phyloP scores from a whole-genome alignment of 2,797 vertebrate genomes.

The Notolabrus celidotus region DNA sequence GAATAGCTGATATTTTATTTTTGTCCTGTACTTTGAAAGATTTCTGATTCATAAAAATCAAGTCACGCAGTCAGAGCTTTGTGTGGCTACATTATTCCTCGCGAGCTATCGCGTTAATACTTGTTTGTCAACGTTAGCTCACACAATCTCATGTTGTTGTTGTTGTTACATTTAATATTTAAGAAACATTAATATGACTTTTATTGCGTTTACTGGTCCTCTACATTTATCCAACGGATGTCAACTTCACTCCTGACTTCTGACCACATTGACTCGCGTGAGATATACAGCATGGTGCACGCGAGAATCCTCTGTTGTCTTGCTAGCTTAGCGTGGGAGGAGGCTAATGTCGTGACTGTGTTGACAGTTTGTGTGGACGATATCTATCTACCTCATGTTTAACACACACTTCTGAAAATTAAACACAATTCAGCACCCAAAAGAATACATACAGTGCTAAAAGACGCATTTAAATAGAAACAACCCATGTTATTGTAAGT shows the following conservation, averaged over 20 bases:
- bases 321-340: conserved; percentile 67
- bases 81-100: conserved; percentile 26
- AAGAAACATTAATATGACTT: not conserved
- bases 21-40: too few relatives aligned
- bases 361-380: not conserved
- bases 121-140: conserved; percentile 40
- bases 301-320: conserved; percentile 17
- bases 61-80: conserved; percentile 19
- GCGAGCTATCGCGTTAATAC: conserved; percentile 61
- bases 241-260: too few relatives aligned
- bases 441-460: not conserved
- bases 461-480: not conserved
- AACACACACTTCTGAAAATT: not conserved
- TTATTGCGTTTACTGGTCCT: too few relatives aligned
- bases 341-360: conserved; percentile 64
- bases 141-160: conserved; percentile 6
- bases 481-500: rapidly evolving
- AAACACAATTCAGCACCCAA: rapidly evolving
- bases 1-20: not conserved
- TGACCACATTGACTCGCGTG: rapidly evolving
- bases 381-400: not conserved
- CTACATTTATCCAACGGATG: too few relatives aligned
- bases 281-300: too few relatives aligned
- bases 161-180: not conserved
- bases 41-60: conserved; percentile 27